Base-by-base conservation (phyloP, 2,888 invertebrate genomes). In the Clitarchus hookeri region DNA sequence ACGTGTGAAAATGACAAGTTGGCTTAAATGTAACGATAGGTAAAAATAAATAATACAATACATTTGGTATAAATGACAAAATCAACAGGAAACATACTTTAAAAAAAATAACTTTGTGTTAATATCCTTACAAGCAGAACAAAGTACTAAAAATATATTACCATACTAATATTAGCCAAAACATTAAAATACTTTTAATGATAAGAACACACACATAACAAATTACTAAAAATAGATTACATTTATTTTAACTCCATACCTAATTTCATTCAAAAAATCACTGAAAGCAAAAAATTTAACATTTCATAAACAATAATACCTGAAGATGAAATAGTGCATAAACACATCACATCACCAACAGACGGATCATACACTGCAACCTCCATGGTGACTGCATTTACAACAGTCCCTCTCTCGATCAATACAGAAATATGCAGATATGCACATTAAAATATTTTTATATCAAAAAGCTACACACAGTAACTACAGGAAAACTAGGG, bases 381-480 rank as follows among this genome's bases (percentile, higher is more conserved):
- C 48, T 0, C 48, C 48, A 48, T 13, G 16, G 48, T 48, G 6
- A 48, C 48, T 16, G 6, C 48, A 48, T 16, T 48, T 11, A 48
- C 48, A 48, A 48, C 48, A 13, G 11, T 48, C 16, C 16, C 48
- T 48, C 48, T 16, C 0, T 48, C 0, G 12, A 8, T 48, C 11
- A 48, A 48, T 48, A 48, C 48, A 48, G 48, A 48, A 13, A 48
- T 48, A 48, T 48, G 19, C 65, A 65, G n/a, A 65, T 8, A 65
- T n/a, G 65, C 65, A 65, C 65, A 65, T 23, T 65, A 65, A 2
- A 65, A 65, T 23, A 6, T 65, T 19, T 65, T n/a, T 19, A n/a
- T 65, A 65, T 65, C 65, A 65, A 65, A 65, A 65, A 65, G 65
- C 65, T n/a, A 65, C 65, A n/a, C 23, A 65, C 65, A 65, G 65